Evolutionary conservation across 2,888 invertebrate species (phyloP), one percentile per base, ranked within the genome.

Genomic region (Hirtodrosophila trivittata): DNA sequence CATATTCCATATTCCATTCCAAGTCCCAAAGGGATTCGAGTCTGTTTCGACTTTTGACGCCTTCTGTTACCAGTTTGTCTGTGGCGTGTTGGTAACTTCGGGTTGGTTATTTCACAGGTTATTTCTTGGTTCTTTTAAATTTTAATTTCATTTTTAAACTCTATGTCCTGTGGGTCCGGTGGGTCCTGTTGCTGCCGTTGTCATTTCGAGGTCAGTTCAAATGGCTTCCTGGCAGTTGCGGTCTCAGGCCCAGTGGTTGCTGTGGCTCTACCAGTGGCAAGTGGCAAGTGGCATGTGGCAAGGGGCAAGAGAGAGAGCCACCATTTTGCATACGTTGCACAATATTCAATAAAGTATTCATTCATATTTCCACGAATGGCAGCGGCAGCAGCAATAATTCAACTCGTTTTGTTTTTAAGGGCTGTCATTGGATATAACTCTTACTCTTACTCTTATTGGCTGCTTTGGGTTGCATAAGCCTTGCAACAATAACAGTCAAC

Each of bases 151-250:
- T 35, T 42, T 59, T 50, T 49, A 62, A 47, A 49, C 43, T 54
- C 47, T 60, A 54, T 41, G n/a, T n/a, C n/a, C n/a, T n/a, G n/a
- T n/a, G n/a, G n/a, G n/a, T n/a, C n/a, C n/a, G n/a, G n/a, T n/a
- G n/a, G n/a, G 16, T 42, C n/a, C 73, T 75, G 68, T 64, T 64
- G 75, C 72, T 85, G 87, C 42, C 78, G 78, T 59, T 87, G 82
- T 86, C 80, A 73, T 87, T 87, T 82, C n/a, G 87, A 85, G 86
- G 86, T 82, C 83, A 82, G 76, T 86, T 86, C 85, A 85, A 87
- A 87, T 81, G 87, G 87, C 87, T 87, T 85, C 85, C 81, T 85
- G 87, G 87, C 87, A 85, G 85, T 74, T 70, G 81, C 33, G 87
- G 87, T 85, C 66, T 26, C 43, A 32, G 14, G 25, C 26, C 25